Evolutionary conservation across 2,888 invertebrate species (phyloP).

Genomic region (Orgyia antiqua): DNA sequence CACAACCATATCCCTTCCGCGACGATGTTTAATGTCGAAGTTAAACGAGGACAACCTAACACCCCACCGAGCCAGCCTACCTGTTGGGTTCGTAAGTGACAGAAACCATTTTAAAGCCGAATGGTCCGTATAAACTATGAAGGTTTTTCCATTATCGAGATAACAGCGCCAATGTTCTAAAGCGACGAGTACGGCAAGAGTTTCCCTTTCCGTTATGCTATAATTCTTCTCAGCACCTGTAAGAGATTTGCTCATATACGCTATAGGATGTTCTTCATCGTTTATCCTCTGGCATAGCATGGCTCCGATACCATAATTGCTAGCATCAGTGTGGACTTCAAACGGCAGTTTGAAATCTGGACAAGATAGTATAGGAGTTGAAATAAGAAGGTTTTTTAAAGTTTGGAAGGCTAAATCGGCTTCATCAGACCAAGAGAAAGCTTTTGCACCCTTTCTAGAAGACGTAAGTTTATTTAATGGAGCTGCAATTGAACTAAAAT

Average conservation of each 20-base stretch:
- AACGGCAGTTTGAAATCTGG: slow-evolving; percentile 1
- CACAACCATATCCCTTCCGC: slow-evolving; percentile 20
- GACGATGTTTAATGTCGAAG: slow-evolving; percentile 22
- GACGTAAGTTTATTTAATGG: background rate
- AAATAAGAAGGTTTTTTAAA: background rate
- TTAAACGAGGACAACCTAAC: too few species aligned
- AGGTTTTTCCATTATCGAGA: too few species aligned
- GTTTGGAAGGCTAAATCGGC: background rate
- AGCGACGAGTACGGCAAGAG: slow-evolving; percentile 24
- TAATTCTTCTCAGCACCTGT: slow-evolving; percentile 18
- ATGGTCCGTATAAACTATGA: too few species aligned
- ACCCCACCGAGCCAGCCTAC: slow-evolving; percentile 25
- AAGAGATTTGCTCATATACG: slow-evolving; percentile 10
- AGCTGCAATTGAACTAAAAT: background rate
- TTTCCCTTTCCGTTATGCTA: slow-evolving; percentile 26
- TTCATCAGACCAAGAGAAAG: background rate
- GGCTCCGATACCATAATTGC: slow-evolving; percentile 6
- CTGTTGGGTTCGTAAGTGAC: slow-evolving; percentile 19
- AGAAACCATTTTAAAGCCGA: slow-evolving; percentile 25
- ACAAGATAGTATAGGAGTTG: background rate
- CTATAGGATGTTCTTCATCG: slow-evolving; percentile 1
- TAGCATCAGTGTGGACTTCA: slow-evolving; percentile 3
- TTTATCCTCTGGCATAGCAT: background rate
- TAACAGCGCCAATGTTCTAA: slow-evolving; percentile 29
- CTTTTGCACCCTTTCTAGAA: background rate